Evolutionary conservation across 2,113 vertebrate species (phyloP).

Genomic region (cattle (Bos taurus)): DNA sequence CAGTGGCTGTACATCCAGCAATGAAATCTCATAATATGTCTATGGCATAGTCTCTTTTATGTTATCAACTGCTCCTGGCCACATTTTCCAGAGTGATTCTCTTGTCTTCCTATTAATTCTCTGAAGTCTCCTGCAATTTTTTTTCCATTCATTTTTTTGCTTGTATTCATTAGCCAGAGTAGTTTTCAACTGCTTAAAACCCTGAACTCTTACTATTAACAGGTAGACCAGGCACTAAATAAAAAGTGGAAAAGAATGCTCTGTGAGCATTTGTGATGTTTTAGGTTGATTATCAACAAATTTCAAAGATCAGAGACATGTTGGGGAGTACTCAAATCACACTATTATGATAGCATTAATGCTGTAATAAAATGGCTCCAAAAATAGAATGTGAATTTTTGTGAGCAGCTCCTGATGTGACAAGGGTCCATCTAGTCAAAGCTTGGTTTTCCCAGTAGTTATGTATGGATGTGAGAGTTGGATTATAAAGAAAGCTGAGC

Average conservation of each 20-base stretch:
- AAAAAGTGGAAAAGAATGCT: background rate
- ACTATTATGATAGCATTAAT: background rate
- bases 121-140: background rate
- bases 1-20: background rate
- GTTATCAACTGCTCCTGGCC: background rate
- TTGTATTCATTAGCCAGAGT: background rate
- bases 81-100: background rate
- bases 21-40: background rate
- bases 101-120: background rate
- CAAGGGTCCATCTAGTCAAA: background rate
- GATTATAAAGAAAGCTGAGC: background rate
- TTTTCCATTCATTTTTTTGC: background rate
- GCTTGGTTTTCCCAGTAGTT: background rate
- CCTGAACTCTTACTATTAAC: background rate
- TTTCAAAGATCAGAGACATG: background rate
- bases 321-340: background rate
- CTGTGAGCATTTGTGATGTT: background rate
- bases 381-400: background rate
- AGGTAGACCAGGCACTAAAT: background rate
- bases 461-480: background rate
- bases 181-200: background rate
- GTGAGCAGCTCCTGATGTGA: background rate
- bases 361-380: background rate
- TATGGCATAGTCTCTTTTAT: background rate
- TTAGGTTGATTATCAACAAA: background rate